A percentile compares a stretch with the other conserved stretches of the same genome.
Conservation (phyloP, 2,888 invertebrate genomes). For the Creontiades dilutus region DNA sequence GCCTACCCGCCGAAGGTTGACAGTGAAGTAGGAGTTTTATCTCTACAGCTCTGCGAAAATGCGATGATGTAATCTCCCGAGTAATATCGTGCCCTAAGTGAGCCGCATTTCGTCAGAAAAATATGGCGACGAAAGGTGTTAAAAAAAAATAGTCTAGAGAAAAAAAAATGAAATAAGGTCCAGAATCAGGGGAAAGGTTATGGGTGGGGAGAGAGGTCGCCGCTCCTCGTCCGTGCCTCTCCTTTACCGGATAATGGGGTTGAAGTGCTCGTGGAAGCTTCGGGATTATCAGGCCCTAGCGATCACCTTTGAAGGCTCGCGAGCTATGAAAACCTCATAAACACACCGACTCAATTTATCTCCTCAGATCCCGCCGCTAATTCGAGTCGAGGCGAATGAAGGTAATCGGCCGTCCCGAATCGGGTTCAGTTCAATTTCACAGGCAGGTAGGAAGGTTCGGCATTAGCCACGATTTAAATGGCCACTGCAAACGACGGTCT, state of each 20-base stretch:
- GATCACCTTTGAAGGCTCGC: constrained; percentile 20
- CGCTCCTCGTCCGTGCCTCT: background rate
- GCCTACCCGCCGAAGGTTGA: constrained; percentile 14
- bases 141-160: background rate
- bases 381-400: constrained; percentile 13
- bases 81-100: constrained; percentile 25
- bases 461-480: too few species aligned
- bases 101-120: constrained; percentile 2
- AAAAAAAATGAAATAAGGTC: constrained; percentile 1
- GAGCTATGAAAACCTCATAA: constrained; percentile 12
- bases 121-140: background rate
- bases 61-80: constrained; percentile 25
- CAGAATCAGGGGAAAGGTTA: background rate
- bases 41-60: background rate
- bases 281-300: background rate
- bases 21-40: constrained; percentile 20
- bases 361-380: background rate
- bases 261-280: constrained; percentile 11
- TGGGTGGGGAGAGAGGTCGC: background rate
- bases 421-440: background rate
- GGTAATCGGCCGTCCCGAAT: constrained; percentile 19
- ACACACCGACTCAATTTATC: constrained; percentile 10
- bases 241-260: constrained; percentile 6
- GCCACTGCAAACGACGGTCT: too few species aligned
- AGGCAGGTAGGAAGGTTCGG: too few species aligned